Base-by-base conservation (phyloP, 2,113 vertebrate genomes). In the Proterorhinus semilunaris region DNA sequence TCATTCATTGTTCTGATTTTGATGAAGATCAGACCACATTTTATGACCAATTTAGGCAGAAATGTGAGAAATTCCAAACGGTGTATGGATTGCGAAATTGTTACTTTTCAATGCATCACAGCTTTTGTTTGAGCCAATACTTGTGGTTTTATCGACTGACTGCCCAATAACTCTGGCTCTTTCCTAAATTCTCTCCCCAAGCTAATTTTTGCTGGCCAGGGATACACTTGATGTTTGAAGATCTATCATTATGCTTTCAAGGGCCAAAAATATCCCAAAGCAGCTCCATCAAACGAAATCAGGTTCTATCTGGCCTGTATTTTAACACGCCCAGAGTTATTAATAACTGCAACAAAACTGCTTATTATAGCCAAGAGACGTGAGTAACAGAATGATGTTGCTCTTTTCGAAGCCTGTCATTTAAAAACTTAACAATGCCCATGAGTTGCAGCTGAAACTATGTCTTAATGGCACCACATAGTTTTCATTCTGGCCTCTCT, bases 211-310 rank as follows among this genome's bases (percentile, higher is more conserved):
- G 6, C 47, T 74, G 5, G 11, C 27, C 48, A 12, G 7, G 61
- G 50, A 62, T 64, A 43, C 63, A 11, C 43, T 48, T 42, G 36
- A 79, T 68, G 68, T 50, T 64, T 58, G 2, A 0, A 46, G 11
- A n/a, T n/a, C 21, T 21, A 52, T 76, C 44, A 17, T 75, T 51
- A 72, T 50, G 6, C 10, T 58, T 66, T 21, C 17, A 52, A 48
- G 10, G 27, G 43, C 76, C 72, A 43, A 69, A 83, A 83, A 87
- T 84, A 87, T 64, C 63, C 17, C 1, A 8, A 12, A 45, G 69
- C 10, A 12, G 51, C 52, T 47, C 11, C 71, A 65, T 76, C 44
- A 61, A 42, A 42, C 55, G 13, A 80, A 62, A 62, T 51, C 55
- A 72, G 52, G 16, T 68, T 72, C 49, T 54, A 59, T 76, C 52